These are phyloP conservation scores for Phalacrocorax brasilianus DNA, from an alignment of 2,113 vertebrate genomes.

Conservation along the genomic window DNA sequence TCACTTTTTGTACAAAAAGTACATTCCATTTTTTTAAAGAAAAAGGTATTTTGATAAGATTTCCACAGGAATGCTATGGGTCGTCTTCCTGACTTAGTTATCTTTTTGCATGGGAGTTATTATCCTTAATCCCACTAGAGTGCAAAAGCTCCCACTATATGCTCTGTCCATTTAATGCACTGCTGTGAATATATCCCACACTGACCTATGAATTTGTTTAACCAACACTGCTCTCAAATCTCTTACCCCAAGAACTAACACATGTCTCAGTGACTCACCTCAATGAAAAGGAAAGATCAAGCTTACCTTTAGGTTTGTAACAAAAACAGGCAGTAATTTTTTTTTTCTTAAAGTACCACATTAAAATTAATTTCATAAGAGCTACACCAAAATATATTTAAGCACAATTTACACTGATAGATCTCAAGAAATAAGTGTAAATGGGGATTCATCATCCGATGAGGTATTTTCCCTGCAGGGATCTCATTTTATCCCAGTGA, in stretches of 20 bases:
- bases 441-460: not conserved
- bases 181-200: not conserved
- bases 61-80: not conserved
- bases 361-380: not conserved
- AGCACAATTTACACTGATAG: not conserved
- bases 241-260: not conserved
- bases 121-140: not conserved
- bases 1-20: not conserved
- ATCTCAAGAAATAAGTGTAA: not conserved
- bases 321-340: not conserved
- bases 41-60: not conserved
- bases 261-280: not conserved
- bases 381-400: not conserved
- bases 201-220: not conserved
- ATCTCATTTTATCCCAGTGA: not conserved
- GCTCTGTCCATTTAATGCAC: not conserved
- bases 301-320: not conserved
- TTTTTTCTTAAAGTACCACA: not conserved
- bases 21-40: not conserved
- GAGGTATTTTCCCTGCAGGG: constrained; percentile 26
- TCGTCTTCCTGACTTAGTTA: not conserved
- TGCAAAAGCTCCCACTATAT: not conserved
- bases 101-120: not conserved
- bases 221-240: not conserved
- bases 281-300: not conserved